These are phyloP conservation scores for Parus major DNA, from an alignment of 2,113 vertebrate species.

Conservation along the genomic window DNA sequence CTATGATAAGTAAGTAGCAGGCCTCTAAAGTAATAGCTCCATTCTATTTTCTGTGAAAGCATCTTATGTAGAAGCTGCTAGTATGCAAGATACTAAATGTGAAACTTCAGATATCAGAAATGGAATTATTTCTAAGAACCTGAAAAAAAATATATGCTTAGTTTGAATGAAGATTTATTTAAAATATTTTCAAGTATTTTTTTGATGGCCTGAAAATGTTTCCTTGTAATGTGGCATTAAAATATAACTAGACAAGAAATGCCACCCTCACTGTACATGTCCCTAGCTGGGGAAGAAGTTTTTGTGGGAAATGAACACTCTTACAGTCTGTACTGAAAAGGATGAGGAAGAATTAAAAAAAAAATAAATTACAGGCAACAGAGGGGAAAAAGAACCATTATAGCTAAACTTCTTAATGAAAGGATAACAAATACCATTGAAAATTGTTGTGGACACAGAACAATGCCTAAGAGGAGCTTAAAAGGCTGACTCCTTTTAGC, in stretches of 20 bases:
- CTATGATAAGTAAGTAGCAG: background rate
- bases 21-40: background rate
- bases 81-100: background rate
- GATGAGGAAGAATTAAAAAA: background rate
- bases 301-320: background rate
- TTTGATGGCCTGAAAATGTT: background rate
- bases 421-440: background rate
- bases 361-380: background rate
- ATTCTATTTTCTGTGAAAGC: background rate
- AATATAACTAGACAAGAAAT: background rate
- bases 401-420: background rate
- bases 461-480: background rate
- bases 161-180: background rate
- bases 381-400: background rate
- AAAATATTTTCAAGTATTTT: background rate
- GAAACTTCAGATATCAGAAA: background rate
- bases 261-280: background rate
- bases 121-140: background rate
- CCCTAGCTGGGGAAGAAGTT: background rate
- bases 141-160: background rate
- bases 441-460: background rate
- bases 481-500: background rate
- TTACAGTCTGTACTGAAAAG: background rate
- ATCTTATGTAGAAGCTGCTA: background rate
- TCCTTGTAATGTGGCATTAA: background rate